Conservation (phyloP, 2,888 invertebrate species). For the Drosophila quinaria region DNA sequence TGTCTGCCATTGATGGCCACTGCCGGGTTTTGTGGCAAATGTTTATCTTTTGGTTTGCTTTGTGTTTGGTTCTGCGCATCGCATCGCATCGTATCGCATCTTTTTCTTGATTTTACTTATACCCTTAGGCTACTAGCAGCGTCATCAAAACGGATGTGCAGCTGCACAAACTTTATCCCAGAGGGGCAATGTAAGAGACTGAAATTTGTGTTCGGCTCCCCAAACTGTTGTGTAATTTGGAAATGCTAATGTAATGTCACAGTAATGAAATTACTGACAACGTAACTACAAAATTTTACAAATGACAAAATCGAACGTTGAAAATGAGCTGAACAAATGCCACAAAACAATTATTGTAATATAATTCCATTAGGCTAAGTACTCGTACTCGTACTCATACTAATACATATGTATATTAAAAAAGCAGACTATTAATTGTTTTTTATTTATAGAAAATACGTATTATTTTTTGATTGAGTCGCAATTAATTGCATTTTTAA, state of each 20-base stretch:
- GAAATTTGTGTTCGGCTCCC: slow-evolving; percentile 26
- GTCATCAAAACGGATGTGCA: slow-evolving; percentile 74
- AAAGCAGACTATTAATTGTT: no score
- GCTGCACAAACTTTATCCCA: slow-evolving; percentile 73
- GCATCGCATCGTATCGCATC: slow-evolving; percentile 20
- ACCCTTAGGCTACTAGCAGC: slow-evolving; percentile 47
- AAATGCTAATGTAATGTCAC: slow-evolving; percentile 75
- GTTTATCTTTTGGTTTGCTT: slow-evolving; percentile 73
- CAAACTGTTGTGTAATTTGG: slow-evolving; percentile 52
- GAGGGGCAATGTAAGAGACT: slow-evolving; percentile 1
- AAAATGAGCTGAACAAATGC: slow-evolving; percentile 8
- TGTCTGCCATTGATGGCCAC: slow-evolving; percentile 61
- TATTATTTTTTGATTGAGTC: no score
- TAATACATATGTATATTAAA: no score
- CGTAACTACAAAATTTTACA: slow-evolving; percentile 28
- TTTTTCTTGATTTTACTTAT: slow-evolving; percentile 58
- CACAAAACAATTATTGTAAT: not conserved
- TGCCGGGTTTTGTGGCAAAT: slow-evolving; percentile 62
- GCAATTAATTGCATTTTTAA: not conserved
- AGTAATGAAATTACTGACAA: slow-evolving; percentile 67
- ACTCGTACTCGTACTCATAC: not conserved
- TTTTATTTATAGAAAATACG: no score
- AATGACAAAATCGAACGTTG: slow-evolving; percentile 1
- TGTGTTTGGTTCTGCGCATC: slow-evolving; percentile 16
- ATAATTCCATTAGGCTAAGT: not conserved